phyloP scores from a whole-genome alignment of 2,797 vertebrate species.

The Myripristis jacobus region DNA sequence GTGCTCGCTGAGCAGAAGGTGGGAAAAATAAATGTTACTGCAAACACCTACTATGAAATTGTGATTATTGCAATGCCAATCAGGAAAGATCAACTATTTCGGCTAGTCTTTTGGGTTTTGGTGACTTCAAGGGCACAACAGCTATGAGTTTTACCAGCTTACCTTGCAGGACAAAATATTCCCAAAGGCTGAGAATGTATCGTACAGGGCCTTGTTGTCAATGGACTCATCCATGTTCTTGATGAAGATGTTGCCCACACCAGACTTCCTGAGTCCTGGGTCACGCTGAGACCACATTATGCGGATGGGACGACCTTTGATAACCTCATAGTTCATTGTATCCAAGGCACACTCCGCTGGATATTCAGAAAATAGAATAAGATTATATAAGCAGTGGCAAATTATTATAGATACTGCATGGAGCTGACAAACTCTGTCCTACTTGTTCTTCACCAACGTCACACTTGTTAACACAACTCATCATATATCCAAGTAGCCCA shows the following conservation, averaged over 20 bases:
- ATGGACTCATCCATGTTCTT: conserved; percentile 99
- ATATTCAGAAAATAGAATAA: conserved; percentile 18
- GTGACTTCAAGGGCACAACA: neutral
- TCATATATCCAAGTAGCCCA: too few relatives aligned
- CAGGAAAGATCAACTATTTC: too few relatives aligned
- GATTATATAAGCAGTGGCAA: too few relatives aligned
- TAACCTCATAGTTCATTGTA: conserved; percentile 98
- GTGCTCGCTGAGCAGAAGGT: too few relatives aligned
- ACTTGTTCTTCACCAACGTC: too few relatives aligned
- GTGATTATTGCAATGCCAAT: too few relatives aligned
- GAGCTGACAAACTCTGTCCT: too few relatives aligned
- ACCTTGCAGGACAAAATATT: conserved; percentile 99
- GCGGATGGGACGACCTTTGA: conserved; percentile 95
- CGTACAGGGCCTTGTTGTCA: conserved; percentile 97
- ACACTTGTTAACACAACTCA: too few relatives aligned
- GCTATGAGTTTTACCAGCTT: neutral
- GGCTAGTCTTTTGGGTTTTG: too few relatives aligned
- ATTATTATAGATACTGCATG: too few relatives aligned
- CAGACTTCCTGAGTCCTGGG: conserved; percentile 95
- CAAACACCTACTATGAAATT: too few relatives aligned
- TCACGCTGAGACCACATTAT: conserved; percentile 99
- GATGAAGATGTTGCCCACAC: conserved; percentile 97
- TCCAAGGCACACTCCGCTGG: conserved; percentile 96
- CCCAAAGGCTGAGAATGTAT: conserved; percentile 97
- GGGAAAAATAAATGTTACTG: too few relatives aligned